These are phyloP conservation scores for Crypturellus undulatus DNA, from an alignment of 2,113 vertebrate genomes.

Conservation along the genomic window DNA sequence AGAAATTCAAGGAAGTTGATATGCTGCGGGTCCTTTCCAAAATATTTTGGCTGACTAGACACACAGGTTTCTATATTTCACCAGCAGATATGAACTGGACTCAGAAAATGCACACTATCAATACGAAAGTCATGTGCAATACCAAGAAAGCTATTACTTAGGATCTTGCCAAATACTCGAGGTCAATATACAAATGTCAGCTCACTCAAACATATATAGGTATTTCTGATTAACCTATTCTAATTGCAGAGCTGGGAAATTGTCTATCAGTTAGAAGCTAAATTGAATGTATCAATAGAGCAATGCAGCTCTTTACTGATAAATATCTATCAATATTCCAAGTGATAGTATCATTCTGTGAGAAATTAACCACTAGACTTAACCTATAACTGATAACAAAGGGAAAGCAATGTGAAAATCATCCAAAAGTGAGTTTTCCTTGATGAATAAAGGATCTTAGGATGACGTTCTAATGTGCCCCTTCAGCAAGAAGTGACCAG, in stretches of 20 bases:
- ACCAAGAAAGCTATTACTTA: constrained; percentile 48
- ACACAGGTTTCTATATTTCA: constrained; percentile 70
- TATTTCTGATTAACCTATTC: constrained; percentile 59
- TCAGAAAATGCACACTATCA: constrained; percentile 51
- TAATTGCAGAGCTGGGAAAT: constrained; percentile 12
- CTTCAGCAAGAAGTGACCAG: not conserved
- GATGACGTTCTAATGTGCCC: not conserved
- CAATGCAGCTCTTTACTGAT: constrained; percentile 4
- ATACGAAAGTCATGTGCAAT: constrained; percentile 42
- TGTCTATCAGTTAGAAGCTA: constrained; percentile 25
- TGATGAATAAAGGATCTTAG: not conserved
- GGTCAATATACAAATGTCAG: constrained; percentile 65
- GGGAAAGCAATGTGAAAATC: not conserved
- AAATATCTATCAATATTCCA: constrained; percentile 37
- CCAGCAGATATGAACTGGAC: constrained; percentile 67
- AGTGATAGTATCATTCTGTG: not conserved
- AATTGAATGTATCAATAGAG: constrained; percentile 46
- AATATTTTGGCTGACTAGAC: constrained; percentile 71
- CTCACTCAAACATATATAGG: constrained; percentile 7
- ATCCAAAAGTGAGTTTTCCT: not conserved
- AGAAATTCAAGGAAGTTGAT: constrained; percentile 65
- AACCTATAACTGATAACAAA: not conserved
- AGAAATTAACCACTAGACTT: not conserved
- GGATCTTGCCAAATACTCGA: constrained; percentile 50
- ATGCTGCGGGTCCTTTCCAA: constrained; percentile 58